phyloP scores from a whole-genome alignment of 2,797 vertebrate genomes.

The Cuculus canorus region DNA sequence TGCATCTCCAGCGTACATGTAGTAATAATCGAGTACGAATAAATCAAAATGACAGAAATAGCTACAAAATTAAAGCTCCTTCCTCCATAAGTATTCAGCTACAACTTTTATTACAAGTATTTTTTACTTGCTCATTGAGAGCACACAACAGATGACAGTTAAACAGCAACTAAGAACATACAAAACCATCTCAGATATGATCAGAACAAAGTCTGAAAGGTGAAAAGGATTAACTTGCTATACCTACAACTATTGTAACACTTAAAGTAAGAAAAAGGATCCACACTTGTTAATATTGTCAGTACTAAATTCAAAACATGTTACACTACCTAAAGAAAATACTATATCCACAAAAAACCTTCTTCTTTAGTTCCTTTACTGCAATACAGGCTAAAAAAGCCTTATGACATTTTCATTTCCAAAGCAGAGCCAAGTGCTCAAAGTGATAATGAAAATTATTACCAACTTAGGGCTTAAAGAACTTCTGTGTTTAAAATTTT shows the following conservation, averaged over 20 bases:
- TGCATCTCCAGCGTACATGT: background rate
- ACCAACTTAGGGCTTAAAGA: background rate
- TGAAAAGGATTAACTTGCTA: background rate
- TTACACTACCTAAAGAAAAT: background rate
- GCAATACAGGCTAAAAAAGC: background rate
- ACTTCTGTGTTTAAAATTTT: background rate
- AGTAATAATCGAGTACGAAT: background rate
- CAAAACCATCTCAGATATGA: background rate
- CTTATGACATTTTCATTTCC: background rate
- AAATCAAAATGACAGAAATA: background rate
- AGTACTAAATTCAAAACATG: background rate
- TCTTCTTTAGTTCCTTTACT: background rate
- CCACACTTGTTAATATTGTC: background rate
- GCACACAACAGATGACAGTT: background rate
- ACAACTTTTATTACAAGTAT: background rate
- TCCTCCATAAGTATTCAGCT: background rate
- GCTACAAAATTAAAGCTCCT: background rate
- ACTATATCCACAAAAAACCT: background rate
- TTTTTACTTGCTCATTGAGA: background rate
- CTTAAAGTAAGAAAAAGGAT: background rate
- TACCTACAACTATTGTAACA: background rate
- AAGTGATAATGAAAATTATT: background rate
- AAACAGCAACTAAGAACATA: background rate
- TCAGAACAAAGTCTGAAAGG: background rate
- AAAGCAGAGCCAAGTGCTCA: background rate